phyloP scores from a whole-genome alignment of 2,113 vertebrate genomes.

The Petromus typicus region DNA sequence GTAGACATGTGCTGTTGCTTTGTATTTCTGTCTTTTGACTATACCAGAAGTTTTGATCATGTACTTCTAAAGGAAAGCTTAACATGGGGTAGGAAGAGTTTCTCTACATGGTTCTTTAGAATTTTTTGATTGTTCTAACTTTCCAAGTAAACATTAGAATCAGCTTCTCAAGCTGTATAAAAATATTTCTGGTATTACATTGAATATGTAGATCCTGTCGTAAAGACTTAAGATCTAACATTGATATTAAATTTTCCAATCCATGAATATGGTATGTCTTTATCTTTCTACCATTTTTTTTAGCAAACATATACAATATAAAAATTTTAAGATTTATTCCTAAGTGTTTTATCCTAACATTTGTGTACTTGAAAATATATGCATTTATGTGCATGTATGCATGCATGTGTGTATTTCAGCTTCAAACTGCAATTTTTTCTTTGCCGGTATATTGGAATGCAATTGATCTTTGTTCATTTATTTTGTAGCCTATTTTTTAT shows the following conservation, averaged over 20 bases:
- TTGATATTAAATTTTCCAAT: neutral
- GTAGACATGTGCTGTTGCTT: neutral
- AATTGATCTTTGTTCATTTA: neutral
- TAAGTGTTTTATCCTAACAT: slow-evolving; percentile 1
- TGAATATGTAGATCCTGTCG: neutral
- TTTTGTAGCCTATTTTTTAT: neutral
- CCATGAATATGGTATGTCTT: neutral
- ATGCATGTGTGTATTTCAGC: neutral
- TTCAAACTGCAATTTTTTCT: neutral
- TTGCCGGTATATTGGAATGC: neutral
- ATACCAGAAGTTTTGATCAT: neutral
- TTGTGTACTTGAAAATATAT: neutral
- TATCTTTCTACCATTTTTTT: neutral
- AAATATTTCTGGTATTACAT: neutral
- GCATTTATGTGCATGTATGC: neutral
- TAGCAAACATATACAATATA: neutral
- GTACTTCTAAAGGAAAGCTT: neutral
- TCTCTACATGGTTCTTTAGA: neutral
- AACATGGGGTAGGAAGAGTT: neutral
- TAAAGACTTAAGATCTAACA: neutral
- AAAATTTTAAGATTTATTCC: neutral
- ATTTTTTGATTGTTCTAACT: neutral
- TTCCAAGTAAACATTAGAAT: neutral
- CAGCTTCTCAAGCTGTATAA: neutral
- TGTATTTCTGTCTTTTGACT: neutral